These are phyloP conservation scores for Lepidochitona cinerea DNA, from an alignment of 2,888 invertebrate species.

Conservation along the genomic window DNA sequence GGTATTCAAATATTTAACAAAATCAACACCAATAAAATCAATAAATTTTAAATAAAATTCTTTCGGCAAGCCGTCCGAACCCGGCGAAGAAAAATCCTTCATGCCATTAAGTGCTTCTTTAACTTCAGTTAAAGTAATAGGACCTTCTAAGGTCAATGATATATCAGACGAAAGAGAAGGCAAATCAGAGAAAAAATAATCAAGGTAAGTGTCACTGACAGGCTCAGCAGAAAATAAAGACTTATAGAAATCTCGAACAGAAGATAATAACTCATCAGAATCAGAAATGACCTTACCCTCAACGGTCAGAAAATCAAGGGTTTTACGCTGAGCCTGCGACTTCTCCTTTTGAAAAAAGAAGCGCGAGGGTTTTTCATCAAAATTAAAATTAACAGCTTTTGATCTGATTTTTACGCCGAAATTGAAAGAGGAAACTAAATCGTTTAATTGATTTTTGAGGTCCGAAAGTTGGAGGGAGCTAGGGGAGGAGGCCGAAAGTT, in stretches of 20 bases:
- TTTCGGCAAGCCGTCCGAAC: background rate
- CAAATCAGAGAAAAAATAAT: background rate
- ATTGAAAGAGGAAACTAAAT: too few relatives aligned
- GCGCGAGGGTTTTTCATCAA: too few relatives aligned
- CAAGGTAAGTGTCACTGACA: background rate
- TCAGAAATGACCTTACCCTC: too few relatives aligned
- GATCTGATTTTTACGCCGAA: too few relatives aligned
- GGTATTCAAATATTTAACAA: background rate
- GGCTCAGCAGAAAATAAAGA: background rate
- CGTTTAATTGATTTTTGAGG: too few relatives aligned
- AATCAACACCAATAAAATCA: background rate
- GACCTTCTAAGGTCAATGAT: background rate
- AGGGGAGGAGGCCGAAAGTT: too few relatives aligned
- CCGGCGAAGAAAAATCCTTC: constrained; percentile 6
- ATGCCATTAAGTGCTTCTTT: background rate
- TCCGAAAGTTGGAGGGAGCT: too few relatives aligned
- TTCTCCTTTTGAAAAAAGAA: too few relatives aligned
- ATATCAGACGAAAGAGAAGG: background rate
- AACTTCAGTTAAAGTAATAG: background rate
- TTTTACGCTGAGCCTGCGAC: too few relatives aligned
- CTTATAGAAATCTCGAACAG: background rate
- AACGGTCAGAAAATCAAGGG: too few relatives aligned
- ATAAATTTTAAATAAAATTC: constrained; percentile 11
- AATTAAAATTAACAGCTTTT: too few relatives aligned
- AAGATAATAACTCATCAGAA: too few relatives aligned